phyloP scores from a whole-genome alignment of 2,797 vertebrate genomes.

The Anisognathus igniventris region DNA sequence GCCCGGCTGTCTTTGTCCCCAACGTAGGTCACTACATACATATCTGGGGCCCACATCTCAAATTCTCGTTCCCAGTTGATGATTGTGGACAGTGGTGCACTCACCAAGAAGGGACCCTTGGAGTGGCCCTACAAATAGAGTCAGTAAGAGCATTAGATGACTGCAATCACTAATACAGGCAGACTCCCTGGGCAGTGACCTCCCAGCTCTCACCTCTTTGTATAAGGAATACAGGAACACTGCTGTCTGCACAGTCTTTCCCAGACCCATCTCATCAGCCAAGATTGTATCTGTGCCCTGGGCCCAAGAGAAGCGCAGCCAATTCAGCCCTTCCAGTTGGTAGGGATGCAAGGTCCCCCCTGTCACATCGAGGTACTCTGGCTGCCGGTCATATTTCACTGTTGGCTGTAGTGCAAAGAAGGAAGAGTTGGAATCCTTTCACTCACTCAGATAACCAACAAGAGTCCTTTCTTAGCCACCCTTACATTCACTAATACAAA shows the following conservation, averaged over 20 bases:
- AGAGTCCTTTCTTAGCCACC: background rate
- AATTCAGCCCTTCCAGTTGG: conserved; percentile 96
- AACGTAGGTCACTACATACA: conserved; percentile 97
- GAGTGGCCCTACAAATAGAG: conserved; percentile 86
- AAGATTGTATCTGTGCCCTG: conserved; percentile 98
- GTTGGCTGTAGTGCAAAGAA: conserved; percentile 81
- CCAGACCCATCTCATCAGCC: conserved; percentile 97
- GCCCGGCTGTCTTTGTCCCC: conserved; percentile 98
- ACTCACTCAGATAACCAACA: background rate
- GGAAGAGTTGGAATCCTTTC: background rate
- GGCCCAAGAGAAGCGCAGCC: conserved; percentile 98
- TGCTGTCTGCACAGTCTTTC: conserved; percentile 96
- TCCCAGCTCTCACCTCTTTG: conserved; percentile 84
- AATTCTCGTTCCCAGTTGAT: conserved; percentile 99
- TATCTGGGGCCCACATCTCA: conserved; percentile 98
- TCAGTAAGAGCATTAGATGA: background rate
- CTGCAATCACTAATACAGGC: background rate
- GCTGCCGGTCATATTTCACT: conserved; percentile 97
- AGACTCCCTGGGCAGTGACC: background rate
- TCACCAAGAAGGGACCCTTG: conserved; percentile 96
- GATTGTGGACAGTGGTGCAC: conserved; percentile 95
- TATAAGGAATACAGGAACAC: conserved; percentile 97
- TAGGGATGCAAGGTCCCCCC: conserved; percentile 94
- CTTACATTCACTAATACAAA: background rate
- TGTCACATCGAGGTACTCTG: conserved; percentile 91